A percentile compares a stretch with the other conserved stretches of the same genome.
phyloP scores from a whole-genome alignment of 2,888 invertebrate species.

The Drosophila mimetica region DNA sequence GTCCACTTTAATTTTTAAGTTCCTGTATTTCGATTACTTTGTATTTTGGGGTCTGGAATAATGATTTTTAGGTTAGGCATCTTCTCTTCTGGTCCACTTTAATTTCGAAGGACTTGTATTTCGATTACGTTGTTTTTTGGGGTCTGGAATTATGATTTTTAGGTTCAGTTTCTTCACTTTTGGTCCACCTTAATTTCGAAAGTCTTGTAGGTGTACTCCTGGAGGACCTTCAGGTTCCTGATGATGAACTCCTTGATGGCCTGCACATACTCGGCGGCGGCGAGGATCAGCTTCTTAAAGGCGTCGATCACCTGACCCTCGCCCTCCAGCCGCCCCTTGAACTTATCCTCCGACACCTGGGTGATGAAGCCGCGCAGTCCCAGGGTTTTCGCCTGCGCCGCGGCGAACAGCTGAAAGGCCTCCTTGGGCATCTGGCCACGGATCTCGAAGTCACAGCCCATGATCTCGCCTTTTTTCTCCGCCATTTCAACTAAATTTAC shows the following conservation, averaged over 20 bases:
- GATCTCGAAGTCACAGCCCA: slow-evolving; percentile 64
- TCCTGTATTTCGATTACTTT: no score
- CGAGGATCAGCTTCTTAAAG: slow-evolving; percentile 51
- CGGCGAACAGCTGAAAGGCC: slow-evolving; percentile 59
- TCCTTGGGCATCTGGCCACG: slow-evolving; percentile 53
- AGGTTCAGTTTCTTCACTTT: neutral
- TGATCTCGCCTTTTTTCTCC: slow-evolving; percentile 1
- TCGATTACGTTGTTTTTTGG: no score
- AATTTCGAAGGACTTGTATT: no score
- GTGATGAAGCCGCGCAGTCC: slow-evolving; percentile 61
- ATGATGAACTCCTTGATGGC: slow-evolving; percentile 62
- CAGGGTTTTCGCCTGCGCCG: slow-evolving; percentile 49
- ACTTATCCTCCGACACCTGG: slow-evolving; percentile 36
- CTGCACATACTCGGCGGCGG: slow-evolving; percentile 57
- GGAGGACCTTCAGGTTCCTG: slow-evolving; percentile 50
- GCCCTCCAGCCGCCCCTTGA: slow-evolving; percentile 55
- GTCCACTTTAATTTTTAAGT: no score
- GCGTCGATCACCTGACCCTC: slow-evolving; percentile 60
- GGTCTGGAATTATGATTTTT: no score
- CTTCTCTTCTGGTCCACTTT: no score
- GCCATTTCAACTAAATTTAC: slow-evolving; percentile 36
- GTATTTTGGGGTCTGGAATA: no score
- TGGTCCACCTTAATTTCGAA: slow-evolving; percentile 48
- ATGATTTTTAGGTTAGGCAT: no score
- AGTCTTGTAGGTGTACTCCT: slow-evolving; percentile 47